Conservation (phyloP, 2,888 invertebrate species). For the Phytoseiulus persimilis region DNA sequence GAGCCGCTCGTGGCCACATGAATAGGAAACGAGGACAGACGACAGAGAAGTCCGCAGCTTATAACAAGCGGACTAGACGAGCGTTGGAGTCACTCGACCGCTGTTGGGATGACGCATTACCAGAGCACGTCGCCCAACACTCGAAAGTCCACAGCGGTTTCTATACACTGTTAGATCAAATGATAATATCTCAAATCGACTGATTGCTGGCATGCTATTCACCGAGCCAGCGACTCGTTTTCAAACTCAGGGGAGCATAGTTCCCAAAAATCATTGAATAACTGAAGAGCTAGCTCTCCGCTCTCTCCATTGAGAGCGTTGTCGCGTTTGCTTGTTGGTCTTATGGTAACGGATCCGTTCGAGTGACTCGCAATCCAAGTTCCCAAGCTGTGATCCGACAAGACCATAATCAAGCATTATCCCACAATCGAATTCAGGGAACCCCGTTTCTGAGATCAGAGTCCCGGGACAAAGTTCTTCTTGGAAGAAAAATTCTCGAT, state of each 20-base stretch:
- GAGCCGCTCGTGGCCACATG: neutral
- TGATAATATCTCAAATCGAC: neutral
- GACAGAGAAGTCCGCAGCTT: neutral
- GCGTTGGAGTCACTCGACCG: neutral
- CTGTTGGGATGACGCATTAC: neutral
- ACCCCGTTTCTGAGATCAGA: too few species aligned
- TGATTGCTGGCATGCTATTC: neutral
- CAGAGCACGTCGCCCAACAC: neutral
- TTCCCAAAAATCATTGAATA: too few species aligned
- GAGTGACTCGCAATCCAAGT: too few species aligned
- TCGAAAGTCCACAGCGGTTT: neutral
- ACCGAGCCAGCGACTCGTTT: neutral
- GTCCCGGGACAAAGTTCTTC: too few species aligned
- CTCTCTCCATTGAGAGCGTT: too few species aligned
- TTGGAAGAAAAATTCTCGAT: too few species aligned
- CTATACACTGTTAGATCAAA: neutral
- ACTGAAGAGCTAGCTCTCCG: too few species aligned
- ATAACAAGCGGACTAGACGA: neutral
- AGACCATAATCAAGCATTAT: too few species aligned
- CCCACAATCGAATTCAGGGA: too few species aligned
- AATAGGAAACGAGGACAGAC: neutral
- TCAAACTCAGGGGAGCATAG: neutral
- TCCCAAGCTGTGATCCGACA: too few species aligned
- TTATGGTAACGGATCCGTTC: too few species aligned
- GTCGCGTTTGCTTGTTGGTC: too few species aligned